Percentiles rank a stretch among this genome's conserved stretches.
phyloP scores from a whole-genome alignment of 2,797 vertebrate genomes.

The Dendrocincla fuliginosa region DNA sequence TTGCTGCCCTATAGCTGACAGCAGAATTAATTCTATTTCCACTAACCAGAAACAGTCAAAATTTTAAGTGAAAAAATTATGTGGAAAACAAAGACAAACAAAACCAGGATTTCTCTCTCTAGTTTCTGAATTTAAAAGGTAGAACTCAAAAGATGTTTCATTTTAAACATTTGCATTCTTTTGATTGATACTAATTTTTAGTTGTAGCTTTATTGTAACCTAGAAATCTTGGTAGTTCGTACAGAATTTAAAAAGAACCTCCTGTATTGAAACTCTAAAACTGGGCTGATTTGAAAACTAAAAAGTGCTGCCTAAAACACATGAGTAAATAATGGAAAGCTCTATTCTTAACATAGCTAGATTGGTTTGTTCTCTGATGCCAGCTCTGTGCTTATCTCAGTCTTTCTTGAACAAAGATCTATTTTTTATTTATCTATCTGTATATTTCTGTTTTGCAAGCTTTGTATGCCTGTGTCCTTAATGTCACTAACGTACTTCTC shows the following conservation, averaged over 20 bases:
- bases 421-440: not conserved
- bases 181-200: not conserved
- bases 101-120: not conserved
- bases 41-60: not conserved
- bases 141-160: not conserved
- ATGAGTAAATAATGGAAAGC: not conserved
- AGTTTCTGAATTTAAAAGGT: not conserved
- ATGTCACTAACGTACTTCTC: not conserved
- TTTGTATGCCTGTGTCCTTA: not conserved
- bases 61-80: not conserved
- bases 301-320: not conserved
- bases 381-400: not conserved
- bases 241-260: not conserved
- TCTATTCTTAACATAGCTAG: not conserved
- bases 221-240: not conserved
- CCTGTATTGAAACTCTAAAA: not conserved
- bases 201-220: not conserved
- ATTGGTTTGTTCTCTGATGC: not conserved
- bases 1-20: accelerated
- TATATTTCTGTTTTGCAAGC: not conserved
- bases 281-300: not conserved
- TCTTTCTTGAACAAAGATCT: not conserved
- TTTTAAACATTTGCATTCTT: not conserved
- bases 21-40: not conserved
- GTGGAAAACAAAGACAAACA: not conserved